Base-by-base conservation (phyloP, 64 coral and sea anemone species). In the Trachythela sp. region DNA sequence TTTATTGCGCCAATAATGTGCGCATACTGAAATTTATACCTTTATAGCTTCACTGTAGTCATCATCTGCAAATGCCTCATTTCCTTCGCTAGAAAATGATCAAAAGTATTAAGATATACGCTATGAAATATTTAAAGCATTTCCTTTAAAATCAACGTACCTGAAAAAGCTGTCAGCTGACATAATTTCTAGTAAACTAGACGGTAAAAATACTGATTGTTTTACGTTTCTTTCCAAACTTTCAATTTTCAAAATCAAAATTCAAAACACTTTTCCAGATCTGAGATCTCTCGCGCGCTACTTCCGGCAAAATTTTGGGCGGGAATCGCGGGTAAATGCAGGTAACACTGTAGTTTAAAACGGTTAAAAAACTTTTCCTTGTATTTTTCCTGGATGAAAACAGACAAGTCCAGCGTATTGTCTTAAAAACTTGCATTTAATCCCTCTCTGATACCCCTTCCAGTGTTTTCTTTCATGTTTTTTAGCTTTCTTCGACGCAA, bases 21-120 rank as follows among this genome's bases (percentile, higher is more conserved):
- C 26, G 26, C 56, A 64, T 64, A 27, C 56, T 64, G 24, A n/a
- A 64, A 64, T n/a, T 24, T 64, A 24, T 80, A 80, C 75, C 75
- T 80, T 20, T 0, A 80, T 39, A 18, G 75, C 75, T 38, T 38
- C 15, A 18, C 13, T 80, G 75, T 80, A 80, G 8, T 80, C 75
- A 39, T 80, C 75, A 39, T 80, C 75, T 15, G 31, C 75, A 80
- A 80, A 80, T 18, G 75, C 75, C 32, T 80, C 75, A 80, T 80
- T 80, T 9, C 75, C 75, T 80, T 80, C 75, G 20, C 75, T 80
- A 37, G 15, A 80, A 80, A 1, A 38, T 18, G 7, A 80, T 9
- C 75, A 80, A 39, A 80, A 20, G 35, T 35, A 36, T 80, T 80
- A 24, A 18, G 20, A n/a, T 20, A 64, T 1, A n/a, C 17, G 20